A percentile compares a stretch with the other conserved stretches of the same genome.
Evolutionary conservation across 2,113 vertebrate species (phyloP).

Genomic region (Loxodonta africana): DNA sequence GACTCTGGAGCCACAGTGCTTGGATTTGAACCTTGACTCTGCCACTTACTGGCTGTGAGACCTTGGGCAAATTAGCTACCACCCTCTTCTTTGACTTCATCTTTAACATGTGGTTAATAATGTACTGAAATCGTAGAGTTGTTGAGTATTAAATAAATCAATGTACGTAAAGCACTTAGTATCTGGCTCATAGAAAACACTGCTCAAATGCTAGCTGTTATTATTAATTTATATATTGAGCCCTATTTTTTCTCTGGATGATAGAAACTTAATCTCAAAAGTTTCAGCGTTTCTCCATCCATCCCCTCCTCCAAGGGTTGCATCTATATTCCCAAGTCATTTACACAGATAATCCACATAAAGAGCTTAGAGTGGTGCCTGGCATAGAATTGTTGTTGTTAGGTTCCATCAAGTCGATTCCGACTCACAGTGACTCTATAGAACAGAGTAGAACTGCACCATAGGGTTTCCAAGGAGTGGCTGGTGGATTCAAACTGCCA

Average conservation of each 20-base stretch:
- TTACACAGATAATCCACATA: neutral
- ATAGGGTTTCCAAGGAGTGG: neutral
- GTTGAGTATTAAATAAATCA: neutral
- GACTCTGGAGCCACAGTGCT: neutral
- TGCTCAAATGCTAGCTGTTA: neutral
- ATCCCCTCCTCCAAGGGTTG: neutral
- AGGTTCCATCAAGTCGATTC: neutral
- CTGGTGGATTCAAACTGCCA: neutral
- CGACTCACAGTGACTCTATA: neutral
- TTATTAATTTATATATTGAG: neutral
- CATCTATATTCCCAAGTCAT: neutral
- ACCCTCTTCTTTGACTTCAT: neutral
- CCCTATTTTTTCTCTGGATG: neutral
- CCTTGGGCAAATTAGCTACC: neutral
- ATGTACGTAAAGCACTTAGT: neutral
- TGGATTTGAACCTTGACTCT: neutral
- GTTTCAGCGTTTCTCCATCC: neutral
- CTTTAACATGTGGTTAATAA: neutral
- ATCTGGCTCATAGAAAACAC: neutral
- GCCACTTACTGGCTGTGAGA: neutral
- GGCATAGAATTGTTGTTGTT: neutral
- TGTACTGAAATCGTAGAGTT: neutral
- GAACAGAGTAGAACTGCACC: neutral
- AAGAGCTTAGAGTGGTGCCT: neutral
- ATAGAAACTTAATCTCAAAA: constrained; percentile 11